Percentiles rank a stretch among this genome's conserved stretches.
These are phyloP conservation scores for Melanotus villosus DNA, from an alignment of 2,888 invertebrate species.

Conservation along the genomic window DNA sequence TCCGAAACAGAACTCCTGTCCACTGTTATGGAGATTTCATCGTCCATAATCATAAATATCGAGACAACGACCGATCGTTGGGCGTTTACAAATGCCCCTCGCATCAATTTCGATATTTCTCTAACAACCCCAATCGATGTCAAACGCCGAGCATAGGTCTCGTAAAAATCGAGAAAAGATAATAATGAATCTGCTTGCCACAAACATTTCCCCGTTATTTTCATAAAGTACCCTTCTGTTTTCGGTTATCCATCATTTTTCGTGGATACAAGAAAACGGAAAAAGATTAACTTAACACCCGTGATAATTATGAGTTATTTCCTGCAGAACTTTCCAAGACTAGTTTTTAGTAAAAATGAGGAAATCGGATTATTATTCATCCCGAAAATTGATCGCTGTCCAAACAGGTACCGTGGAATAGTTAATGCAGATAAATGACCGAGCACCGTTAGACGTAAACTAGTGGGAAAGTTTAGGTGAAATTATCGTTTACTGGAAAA, in stretches of 20 bases:
- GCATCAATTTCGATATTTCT: slow-evolving; percentile 16
- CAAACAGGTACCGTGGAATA: background rate
- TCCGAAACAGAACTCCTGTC: too few relatives aligned
- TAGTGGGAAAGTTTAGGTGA: slow-evolving; percentile 1
- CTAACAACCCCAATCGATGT: slow-evolving; percentile 24
- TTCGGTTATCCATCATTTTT: background rate
- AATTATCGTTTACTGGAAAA: background rate
- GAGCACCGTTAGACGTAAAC: background rate
- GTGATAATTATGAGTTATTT: background rate
- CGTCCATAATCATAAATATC: slow-evolving; percentile 9
- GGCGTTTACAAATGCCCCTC: slow-evolving; percentile 13
- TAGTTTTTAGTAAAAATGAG: background rate
- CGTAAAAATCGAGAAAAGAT: slow-evolving; percentile 23
- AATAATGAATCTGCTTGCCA: slow-evolving; percentile 18
- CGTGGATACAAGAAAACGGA: background rate
- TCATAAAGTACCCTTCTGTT: background rate
- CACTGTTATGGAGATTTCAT: too few relatives aligned
- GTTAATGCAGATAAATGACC: slow-evolving; percentile 12
- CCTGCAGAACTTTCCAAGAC: background rate
- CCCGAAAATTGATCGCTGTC: background rate
- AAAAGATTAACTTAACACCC: background rate
- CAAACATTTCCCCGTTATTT: slow-evolving; percentile 17
- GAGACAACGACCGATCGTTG: background rate
- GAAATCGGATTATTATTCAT: slow-evolving; percentile 17
- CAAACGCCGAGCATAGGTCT: slow-evolving; percentile 3